These are phyloP conservation scores for Meda fulgida DNA, from an alignment of 2,797 vertebrate species.

Conservation along the genomic window DNA sequence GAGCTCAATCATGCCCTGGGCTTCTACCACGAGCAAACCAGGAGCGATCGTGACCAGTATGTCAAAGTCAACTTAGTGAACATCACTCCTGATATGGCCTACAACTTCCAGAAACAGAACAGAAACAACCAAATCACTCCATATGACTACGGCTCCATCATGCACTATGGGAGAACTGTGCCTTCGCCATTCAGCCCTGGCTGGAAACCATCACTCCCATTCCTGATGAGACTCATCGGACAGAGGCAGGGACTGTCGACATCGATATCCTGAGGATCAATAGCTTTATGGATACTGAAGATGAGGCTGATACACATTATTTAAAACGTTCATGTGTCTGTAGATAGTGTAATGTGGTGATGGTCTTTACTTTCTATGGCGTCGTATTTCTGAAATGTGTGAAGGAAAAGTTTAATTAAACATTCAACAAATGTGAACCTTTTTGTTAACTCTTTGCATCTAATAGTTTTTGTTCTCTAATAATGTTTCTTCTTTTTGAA, in stretches of 20 bases:
- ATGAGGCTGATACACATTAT: constrained; percentile 55
- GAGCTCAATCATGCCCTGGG: constrained; percentile 75
- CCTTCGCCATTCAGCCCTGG: constrained; percentile 47
- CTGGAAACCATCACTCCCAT: constrained; percentile 60
- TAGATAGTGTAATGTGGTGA: background rate
- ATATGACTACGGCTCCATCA: constrained; percentile 77
- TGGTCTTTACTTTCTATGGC: background rate
- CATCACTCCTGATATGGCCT: constrained; percentile 54
- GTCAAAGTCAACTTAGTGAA: constrained; percentile 75
- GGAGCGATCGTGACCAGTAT: constrained; percentile 75
- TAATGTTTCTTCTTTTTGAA: background rate
- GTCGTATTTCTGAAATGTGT: background rate
- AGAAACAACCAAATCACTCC: constrained; percentile 72
- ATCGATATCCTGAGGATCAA: constrained; percentile 62
- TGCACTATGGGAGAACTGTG: constrained; percentile 73
- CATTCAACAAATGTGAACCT: background rate
- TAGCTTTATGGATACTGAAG: constrained; percentile 60
- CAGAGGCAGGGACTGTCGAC: constrained; percentile 44
- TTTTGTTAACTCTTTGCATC: background rate
- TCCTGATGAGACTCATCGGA: constrained; percentile 47
- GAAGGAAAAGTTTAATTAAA: background rate
- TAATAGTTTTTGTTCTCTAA: background rate
- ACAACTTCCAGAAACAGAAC: constrained; percentile 69
- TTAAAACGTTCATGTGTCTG: too few species aligned
- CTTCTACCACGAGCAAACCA: constrained; percentile 75